Base-by-base conservation (phyloP, 2,797 vertebrate species). In the Chaenodraco wilsoni region DNA sequence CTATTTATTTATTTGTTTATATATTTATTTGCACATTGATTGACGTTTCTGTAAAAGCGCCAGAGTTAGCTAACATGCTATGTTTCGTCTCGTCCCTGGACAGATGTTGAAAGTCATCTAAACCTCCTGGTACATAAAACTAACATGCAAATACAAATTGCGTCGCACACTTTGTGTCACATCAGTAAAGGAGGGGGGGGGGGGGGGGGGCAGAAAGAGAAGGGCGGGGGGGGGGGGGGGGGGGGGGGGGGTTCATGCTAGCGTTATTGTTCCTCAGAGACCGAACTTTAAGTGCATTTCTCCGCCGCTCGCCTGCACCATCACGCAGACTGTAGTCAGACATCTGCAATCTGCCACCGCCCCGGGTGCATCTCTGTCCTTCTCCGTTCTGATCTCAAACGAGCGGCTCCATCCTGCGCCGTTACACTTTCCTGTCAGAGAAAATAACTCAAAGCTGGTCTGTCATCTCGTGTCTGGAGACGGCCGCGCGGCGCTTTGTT, bases 181-280 rank as follows among this genome's bases (percentile, higher is more conserved):
- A 76, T 79, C 76, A 59, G 77, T 76, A 67, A 83, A 74, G 74
- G 54, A 82, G 49, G 55, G 27, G 40, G 17, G 69, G 87, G 77
- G 87, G 84, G 83, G 60, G 70, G n/a, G n/a, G n/a, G n/a, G n/a
- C n/a, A n/a, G n/a, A n/a, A n/a, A 79, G 84, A 90, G 8, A 9
- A 9, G 19, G 19, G n/a, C 86, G 58, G 2, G 74, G 76, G 74
- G 84, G 81, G 90, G 89, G 83, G 60, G 70, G n/a, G n/a, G n/a
- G n/a, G n/a, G 58, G 2, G 74, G 76, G 74, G 84, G 81, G 90
- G 89, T 93, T 92, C 85, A 93, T 79, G 90, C 83, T 83, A 87
- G 88, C 89, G 89, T 92, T 90, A 93, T 92, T 86, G 85, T 88
- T 87, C 91, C 88, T 71, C 75, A 11, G 88, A 94, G 92, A 93